phyloP scores from a whole-genome alignment of 2,797 vertebrate genomes.

The Enteromius radiatus region DNA sequence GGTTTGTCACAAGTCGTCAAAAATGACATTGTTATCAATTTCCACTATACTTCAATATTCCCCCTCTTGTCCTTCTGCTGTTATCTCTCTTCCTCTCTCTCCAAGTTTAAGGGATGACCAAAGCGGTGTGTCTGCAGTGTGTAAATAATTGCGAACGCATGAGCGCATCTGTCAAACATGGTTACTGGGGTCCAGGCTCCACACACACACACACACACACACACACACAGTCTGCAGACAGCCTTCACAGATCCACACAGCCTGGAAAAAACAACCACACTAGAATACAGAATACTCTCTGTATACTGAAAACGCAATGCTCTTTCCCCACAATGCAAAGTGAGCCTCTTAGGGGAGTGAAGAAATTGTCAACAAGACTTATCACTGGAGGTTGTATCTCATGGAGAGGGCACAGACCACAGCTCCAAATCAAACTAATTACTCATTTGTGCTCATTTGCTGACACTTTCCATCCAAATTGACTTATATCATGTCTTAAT shows the following conservation, averaged over 20 bases:
- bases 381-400: neutral
- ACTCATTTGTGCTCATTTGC: conserved; percentile 24
- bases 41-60: conserved; percentile 31
- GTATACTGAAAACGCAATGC: neutral
- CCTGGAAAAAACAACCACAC: conserved; percentile 28
- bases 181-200: conserved; percentile 66
- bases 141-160: conserved; percentile 70
- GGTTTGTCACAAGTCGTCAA: conserved; percentile 27
- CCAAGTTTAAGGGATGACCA: conserved; percentile 32
- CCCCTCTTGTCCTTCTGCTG: conserved; percentile 19
- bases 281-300: conserved; percentile 38
- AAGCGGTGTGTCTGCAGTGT: conserved; percentile 54
- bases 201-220: conserved; percentile 28
- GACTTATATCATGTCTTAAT: conserved; percentile 10
- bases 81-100: neutral
- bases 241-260: conserved; percentile 11
- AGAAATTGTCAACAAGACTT: neutral
- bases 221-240: conserved; percentile 25
- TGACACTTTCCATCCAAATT: conserved; percentile 21
- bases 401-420: neutral
- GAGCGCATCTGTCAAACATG: conserved; percentile 72
- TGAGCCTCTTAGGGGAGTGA: neutral
- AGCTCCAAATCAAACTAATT: conserved; percentile 30
- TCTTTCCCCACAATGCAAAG: conserved; percentile 9
- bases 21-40: conserved; percentile 47